phyloP scores from a whole-genome alignment of 2,888 invertebrate genomes.

The Lamproptera curius region DNA sequence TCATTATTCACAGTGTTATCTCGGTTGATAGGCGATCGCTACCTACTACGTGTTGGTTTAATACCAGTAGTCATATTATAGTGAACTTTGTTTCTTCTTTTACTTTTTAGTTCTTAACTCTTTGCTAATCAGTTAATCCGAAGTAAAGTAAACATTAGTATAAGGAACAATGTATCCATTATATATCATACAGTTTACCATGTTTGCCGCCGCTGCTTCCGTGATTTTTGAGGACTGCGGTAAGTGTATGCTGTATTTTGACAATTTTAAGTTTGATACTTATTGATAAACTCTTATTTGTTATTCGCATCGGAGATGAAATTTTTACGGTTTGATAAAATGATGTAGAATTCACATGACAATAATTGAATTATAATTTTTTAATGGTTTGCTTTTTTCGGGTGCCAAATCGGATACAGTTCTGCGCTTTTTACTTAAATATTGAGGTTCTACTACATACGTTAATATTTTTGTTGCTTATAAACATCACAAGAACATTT shows the following conservation, averaged over 20 bases:
- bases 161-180: conserved; percentile 28
- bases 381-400: no score
- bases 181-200: conserved; percentile 33
- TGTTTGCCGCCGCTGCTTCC: conserved; percentile 35
- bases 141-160: neutral
- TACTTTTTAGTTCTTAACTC: conserved; percentile 19
- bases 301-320: no score
- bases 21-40: conserved; percentile 40
- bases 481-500: no score
- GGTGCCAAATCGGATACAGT: no score
- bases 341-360: no score
- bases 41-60: conserved; percentile 15
- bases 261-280: no score
- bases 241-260: conserved; percentile 33
- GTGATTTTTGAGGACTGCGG: conserved; percentile 63
- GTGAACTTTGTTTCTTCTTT: conserved; percentile 20
- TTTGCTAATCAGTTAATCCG: conserved; percentile 2
- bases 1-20: conserved; percentile 42
- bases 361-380: no score
- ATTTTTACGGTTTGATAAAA: no score
- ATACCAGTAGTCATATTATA: conserved; percentile 26
- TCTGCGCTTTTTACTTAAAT: no score
- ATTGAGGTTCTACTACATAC: no score
- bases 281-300: no score
- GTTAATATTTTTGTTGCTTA: no score